Base-by-base conservation (phyloP, 2,113 vertebrate genomes). In the Tyrannus savana region DNA sequence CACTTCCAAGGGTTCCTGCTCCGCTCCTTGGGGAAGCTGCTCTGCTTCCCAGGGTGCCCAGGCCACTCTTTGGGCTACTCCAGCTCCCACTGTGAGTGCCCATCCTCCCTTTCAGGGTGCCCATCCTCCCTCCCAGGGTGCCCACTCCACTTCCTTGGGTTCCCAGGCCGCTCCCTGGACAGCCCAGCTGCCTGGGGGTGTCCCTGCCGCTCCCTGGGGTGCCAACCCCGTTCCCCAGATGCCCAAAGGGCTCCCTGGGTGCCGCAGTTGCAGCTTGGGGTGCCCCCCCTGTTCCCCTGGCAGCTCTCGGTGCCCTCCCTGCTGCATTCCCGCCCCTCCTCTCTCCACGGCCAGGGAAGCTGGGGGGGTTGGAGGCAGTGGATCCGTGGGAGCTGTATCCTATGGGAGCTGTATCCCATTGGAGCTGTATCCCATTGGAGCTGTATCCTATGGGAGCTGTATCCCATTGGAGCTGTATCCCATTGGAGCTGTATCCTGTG, bases 271-370 rank as follows among this genome's bases (percentile, higher is more conserved):
- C 33, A 12, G 56, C 41, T 42, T 2, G 3, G n/a, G 19, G 15
- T 30, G 30, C 23, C 37, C 58, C 12, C 9, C 1, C 0, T 1
- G 2, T 47, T 72, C 30, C n/a, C 28, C 37, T 63, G 8, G 39
- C 17, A 12, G 27, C 18, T 19, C 47, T 2, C 19, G 1, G 22
- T 50, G 5, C 39, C 33, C 25, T 44, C 2, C 2, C 42, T 28
- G 8, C 41, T 15, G 3, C 7, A 33, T 33, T 10, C 58, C 67
- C 76, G 6, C 5, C 0, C 2, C 33, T 2, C 16, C 19, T 63
- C 31, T 56, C 35, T 5, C 5, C 52, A 0, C 1, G 17, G 3
- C 46, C 79, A 10, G 46, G 33, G 33, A 24, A 33, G 55, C 14
- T 14, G 55, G 12, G 44, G 44, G 30, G 5, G 8, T 78, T n/a